Percentiles rank a stretch among this genome's conserved stretches.
Conservation (phyloP, 2,113 vertebrate genomes). For the Corythoichthys intestinalis region DNA sequence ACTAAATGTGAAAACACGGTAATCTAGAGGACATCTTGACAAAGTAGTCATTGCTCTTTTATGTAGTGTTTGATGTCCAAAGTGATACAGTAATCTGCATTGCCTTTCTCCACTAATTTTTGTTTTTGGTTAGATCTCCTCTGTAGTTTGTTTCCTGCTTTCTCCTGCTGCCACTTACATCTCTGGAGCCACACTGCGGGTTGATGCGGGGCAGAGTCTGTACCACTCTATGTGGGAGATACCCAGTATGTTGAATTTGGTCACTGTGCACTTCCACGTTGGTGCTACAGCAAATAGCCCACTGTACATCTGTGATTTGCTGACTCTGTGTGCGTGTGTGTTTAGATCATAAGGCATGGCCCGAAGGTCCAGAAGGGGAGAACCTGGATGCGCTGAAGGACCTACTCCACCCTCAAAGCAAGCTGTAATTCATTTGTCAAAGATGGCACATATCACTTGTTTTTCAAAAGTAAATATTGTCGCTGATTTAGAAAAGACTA, state of each 20-base stretch:
- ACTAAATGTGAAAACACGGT: not conserved
- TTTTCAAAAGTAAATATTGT: not conserved
- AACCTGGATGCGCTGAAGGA: slow-evolving; percentile 72
- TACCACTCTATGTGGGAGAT: slow-evolving; percentile 64
- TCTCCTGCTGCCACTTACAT: slow-evolving; percentile 87
- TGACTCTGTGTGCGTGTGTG: slow-evolving; percentile 19
- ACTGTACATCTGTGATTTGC: not conserved
- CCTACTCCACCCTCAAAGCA: slow-evolving; percentile 66
- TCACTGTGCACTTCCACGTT: not conserved
- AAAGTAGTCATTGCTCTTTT: not conserved
- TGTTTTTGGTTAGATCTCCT: slow-evolving; percentile 74
- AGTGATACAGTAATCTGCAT: not conserved
- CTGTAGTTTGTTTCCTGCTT: slow-evolving; percentile 87
- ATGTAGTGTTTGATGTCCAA: not conserved
- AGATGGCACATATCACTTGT: not conserved
- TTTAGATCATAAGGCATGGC: slow-evolving; percentile 81
- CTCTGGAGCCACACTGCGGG: slow-evolving; percentile 80
- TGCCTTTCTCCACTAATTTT: not conserved
- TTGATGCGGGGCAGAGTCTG: slow-evolving; percentile 84
- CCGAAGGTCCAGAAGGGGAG: slow-evolving; percentile 76
- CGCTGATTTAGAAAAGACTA: not conserved
- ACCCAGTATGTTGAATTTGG: slow-evolving; percentile 69
- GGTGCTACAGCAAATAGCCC: too few relatives aligned
- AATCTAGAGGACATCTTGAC: not conserved
- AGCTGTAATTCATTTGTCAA: slow-evolving; percentile 48